Evolutionary conservation across 2,113 vertebrate genomes (phyloP).

Genomic region (Vireo altiloquus): DNA sequence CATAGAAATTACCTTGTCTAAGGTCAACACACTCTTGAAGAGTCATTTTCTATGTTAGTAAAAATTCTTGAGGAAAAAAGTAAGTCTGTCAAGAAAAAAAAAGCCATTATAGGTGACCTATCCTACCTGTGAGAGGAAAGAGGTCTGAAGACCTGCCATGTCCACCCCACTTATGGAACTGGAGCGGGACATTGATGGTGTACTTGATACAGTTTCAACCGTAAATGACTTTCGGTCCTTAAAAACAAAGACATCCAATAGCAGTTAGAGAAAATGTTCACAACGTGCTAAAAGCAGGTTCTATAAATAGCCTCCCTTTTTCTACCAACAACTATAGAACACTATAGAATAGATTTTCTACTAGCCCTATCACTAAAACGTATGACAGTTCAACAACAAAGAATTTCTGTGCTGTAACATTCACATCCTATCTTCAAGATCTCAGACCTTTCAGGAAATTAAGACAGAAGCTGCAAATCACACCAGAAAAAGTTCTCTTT

Average conservation of each 20-base stretch:
- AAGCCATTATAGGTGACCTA: not conserved
- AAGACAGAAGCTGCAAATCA: not conserved
- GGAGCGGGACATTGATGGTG: slow-evolving; percentile 90
- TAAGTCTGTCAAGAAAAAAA: not conserved
- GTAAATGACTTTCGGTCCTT: slow-evolving; percentile 84
- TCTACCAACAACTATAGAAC: not conserved
- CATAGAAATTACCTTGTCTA: not conserved
- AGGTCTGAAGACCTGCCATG: slow-evolving; percentile 83
- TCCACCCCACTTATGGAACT: slow-evolving; percentile 92
- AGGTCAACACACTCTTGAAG: not conserved
- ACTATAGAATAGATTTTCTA: not conserved
- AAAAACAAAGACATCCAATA: not conserved
- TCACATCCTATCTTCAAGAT: not conserved
- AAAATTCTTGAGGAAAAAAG: not conserved
- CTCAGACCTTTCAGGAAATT: not conserved
- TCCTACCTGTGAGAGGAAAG: slow-evolving; percentile 86
- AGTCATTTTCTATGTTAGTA: not conserved
- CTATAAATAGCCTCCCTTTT: not conserved
- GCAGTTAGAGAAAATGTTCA: not conserved
- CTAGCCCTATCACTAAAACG: not conserved
- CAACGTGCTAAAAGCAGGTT: not conserved
- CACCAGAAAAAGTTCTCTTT: not conserved
- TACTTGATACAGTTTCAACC: slow-evolving; percentile 84
- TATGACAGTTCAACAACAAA: not conserved
- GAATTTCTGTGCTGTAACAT: not conserved